Evolutionary conservation across 2,113 vertebrate species (phyloP).

Genomic region (Toxostoma redivivum): DNA sequence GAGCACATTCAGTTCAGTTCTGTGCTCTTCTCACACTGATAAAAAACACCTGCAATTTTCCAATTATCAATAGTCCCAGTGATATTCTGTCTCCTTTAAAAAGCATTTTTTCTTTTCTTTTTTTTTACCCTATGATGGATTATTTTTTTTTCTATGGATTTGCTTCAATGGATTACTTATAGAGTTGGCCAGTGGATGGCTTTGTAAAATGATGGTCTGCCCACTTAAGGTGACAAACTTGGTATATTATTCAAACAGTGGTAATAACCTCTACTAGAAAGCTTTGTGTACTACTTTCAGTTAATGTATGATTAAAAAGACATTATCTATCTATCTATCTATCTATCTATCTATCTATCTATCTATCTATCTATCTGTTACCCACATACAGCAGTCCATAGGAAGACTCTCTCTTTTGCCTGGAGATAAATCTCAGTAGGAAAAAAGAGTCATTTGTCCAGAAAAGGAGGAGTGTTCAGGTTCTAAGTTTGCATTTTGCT

Average conservation of each 20-base stretch:
- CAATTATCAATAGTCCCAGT: not conserved
- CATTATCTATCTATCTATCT: not conserved
- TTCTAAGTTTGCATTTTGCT: not conserved
- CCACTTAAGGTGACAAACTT: not conserved
- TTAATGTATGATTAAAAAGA: not conserved
- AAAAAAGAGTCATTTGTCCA: not conserved
- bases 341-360: not conserved
- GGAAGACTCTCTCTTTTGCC: not conserved
- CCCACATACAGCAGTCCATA: not conserved
- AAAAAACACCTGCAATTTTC: not conserved
- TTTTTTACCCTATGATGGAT: not conserved
- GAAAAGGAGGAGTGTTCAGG: not conserved
- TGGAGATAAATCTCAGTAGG: not conserved
- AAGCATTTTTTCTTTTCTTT: fast-evolving
- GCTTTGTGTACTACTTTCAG: not conserved
- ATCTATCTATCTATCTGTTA: not conserved
- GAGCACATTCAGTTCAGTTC: not conserved
- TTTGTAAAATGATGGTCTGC: not conserved
- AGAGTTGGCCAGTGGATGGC: not conserved
- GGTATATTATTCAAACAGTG: not conserved
- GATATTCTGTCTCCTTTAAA: not conserved
- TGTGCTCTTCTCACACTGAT: not conserved
- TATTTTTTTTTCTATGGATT: not conserved
- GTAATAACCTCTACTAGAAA: not conserved
- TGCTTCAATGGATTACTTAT: not conserved